Percentiles rank a stretch among this genome's conserved stretches.
These are phyloP conservation scores for Microctenopoma stevenorrisi DNA, from an alignment of 2,797 vertebrate genomes.

Conservation along the genomic window DNA sequence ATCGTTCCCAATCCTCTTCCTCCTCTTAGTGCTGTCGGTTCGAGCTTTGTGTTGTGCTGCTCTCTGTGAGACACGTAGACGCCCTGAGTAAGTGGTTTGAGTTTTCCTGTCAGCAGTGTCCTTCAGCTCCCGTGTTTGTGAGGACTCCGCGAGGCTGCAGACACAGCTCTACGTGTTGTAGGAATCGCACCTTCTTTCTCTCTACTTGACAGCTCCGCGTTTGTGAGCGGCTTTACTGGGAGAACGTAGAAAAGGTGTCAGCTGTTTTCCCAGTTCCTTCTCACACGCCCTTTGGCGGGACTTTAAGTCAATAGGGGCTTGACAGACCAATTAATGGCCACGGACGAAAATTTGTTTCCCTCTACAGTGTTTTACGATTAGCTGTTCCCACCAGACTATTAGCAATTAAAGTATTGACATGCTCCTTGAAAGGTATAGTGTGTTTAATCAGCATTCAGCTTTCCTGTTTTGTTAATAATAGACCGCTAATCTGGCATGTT, in stretches of 20 bases:
- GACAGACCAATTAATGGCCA: conserved; percentile 49
- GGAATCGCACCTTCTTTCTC: background rate
- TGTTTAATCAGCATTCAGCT: conserved; percentile 24
- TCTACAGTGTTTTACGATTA: conserved; percentile 49
- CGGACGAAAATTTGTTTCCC: conserved; percentile 24
- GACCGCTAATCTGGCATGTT: conserved; percentile 28
- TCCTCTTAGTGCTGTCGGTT: conserved; percentile 58
- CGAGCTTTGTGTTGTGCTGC: conserved; percentile 23
- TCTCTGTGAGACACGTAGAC: conserved; percentile 15
- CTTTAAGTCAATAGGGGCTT: conserved; percentile 41
- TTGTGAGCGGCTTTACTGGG: conserved; percentile 5
- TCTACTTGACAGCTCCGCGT: conserved; percentile 28
- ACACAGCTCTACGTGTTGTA: background rate
- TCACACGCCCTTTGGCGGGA: conserved; percentile 32
- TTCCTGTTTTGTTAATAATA: conserved; percentile 30
- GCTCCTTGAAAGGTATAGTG: conserved; percentile 5
- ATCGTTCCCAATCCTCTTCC: conserved; percentile 70
- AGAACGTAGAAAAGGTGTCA: conserved; percentile 18
- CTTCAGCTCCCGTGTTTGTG: conserved; percentile 1
- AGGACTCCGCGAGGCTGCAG: conserved; percentile 13
- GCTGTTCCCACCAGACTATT: conserved; percentile 36
- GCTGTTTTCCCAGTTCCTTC: conserved; percentile 38
- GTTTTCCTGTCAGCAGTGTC: conserved; percentile 23
- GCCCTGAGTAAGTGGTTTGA: conserved; percentile 21
- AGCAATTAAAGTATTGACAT: conserved; percentile 23